Evolutionary conservation across 2,113 vertebrate genomes (phyloP).

Genomic region (Psophia crepitans): DNA sequence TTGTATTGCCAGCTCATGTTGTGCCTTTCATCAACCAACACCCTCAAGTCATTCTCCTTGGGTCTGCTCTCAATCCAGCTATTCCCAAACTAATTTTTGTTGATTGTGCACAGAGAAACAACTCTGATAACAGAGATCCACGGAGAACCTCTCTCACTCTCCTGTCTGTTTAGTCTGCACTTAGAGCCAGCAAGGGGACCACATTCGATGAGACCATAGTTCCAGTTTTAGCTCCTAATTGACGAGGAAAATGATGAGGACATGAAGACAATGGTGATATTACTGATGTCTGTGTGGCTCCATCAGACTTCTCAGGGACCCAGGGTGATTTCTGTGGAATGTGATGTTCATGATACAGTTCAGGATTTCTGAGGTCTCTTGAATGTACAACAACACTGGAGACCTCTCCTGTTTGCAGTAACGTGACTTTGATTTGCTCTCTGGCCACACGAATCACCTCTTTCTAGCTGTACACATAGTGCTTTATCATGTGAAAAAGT

Average conservation of each 20-base stretch:
- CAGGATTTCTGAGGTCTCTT: background rate
- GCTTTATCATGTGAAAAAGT: background rate
- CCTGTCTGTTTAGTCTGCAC: background rate
- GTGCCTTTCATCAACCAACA: too few species aligned
- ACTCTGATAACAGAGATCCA: background rate
- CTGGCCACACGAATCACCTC: background rate
- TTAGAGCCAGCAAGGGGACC: background rate
- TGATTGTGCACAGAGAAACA: background rate
- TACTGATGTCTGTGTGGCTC: background rate
- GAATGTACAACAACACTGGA: background rate
- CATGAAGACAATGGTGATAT: background rate
- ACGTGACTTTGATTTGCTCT: background rate
- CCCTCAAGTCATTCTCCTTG: too few species aligned
- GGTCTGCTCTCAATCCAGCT: too few species aligned
- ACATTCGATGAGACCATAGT: background rate
- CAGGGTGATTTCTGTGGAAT: background rate
- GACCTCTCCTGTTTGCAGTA: background rate
- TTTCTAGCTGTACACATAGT: background rate
- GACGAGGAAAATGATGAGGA: fast-evolving
- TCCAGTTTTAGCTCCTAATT: background rate
- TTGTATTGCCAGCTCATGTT: too few species aligned
- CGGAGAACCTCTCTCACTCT: background rate
- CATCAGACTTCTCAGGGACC: background rate
- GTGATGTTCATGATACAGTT: background rate
- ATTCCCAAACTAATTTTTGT: background rate